phyloP scores from a whole-genome alignment of 1,140 invertebrate genomes.

The Eurytemora carolleeae region DNA sequence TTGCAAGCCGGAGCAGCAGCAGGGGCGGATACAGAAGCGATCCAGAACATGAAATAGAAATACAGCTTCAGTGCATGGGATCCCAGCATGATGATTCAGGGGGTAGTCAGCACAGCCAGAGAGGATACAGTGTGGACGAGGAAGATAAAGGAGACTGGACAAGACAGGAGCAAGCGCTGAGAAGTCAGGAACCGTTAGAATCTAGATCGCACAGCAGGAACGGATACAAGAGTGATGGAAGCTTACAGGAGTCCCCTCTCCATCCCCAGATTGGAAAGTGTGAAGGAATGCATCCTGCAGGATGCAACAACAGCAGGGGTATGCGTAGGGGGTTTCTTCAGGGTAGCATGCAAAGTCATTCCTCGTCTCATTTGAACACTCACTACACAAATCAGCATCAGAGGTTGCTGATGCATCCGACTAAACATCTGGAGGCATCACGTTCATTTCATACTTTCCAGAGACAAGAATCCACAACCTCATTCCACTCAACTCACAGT shows the following conservation, averaged over 20 bases:
- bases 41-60: background rate
- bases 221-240: background rate
- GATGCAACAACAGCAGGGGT: background rate
- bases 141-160: background rate
- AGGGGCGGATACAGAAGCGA: background rate
- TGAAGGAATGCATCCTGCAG: background rate
- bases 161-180: background rate
- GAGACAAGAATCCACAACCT: background rate
- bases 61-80: background rate
- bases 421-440: background rate
- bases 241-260: background rate
- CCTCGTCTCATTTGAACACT: background rate
- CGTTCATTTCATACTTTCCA: background rate
- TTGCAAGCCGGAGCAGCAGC: background rate
- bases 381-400: background rate
- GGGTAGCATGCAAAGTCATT: background rate
- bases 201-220: background rate
- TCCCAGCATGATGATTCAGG: background rate
- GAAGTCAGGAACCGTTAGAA: background rate
- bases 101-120: background rate
- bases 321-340: background rate
- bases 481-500: background rate
- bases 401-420: background rate
- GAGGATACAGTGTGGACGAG: background rate
- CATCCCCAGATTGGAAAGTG: background rate